phyloP scores from a whole-genome alignment of 2,797 vertebrate genomes.

The Chromobotia macracanthus region DNA sequence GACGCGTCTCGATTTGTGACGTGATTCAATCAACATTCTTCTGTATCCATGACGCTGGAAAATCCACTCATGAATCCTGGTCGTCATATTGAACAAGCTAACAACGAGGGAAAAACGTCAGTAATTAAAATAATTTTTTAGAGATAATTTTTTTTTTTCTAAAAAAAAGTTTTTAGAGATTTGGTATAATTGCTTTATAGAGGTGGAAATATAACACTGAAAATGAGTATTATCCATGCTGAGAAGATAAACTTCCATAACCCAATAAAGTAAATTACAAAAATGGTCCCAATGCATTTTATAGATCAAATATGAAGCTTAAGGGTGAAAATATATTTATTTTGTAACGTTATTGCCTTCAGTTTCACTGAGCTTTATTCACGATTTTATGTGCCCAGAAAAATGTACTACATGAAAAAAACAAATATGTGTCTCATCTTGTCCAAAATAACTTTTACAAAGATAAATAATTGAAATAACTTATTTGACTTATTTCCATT shows the following conservation, averaged over 20 bases:
- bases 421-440: neutral
- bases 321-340: neutral
- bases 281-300: neutral
- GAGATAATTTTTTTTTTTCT: neutral
- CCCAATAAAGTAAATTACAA: slow-evolving; percentile 21
- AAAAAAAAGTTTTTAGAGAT: neutral
- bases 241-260: neutral
- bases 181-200: neutral
- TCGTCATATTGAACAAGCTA: slow-evolving; percentile 17
- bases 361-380: neutral
- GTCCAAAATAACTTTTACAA: neutral
- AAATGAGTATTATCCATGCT: neutral
- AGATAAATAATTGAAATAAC: neutral
- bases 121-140: neutral
- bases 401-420: neutral
- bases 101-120: neutral
- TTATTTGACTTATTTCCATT: neutral
- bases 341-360: neutral
- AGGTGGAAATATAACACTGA: too few relatives aligned
- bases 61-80: neutral
- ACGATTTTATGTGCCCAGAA: neutral
- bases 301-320: neutral
- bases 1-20: slow-evolving; percentile 2
- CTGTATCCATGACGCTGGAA: neutral
- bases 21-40: neutral